Percentiles rank a stretch among this genome's conserved stretches.
phyloP scores from a whole-genome alignment of 1,140 invertebrate species.

The Heliconius congener region DNA sequence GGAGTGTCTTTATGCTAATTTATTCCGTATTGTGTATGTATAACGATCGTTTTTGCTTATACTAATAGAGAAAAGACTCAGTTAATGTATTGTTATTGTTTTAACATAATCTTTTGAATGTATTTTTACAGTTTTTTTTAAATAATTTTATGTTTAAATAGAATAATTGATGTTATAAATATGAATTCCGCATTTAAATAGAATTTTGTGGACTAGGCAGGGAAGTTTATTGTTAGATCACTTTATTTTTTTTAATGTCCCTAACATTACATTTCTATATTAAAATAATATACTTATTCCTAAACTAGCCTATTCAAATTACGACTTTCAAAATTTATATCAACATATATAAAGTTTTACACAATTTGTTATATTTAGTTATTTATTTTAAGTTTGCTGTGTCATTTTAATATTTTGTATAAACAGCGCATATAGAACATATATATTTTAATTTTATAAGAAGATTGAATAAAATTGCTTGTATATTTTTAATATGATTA shows the following conservation, averaged over 20 bases:
- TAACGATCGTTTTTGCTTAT: constrained; percentile 37
- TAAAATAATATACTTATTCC: no score
- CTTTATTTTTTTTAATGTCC: no score
- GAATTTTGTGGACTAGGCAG: no score
- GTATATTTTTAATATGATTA: no score
- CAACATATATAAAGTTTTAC: neutral
- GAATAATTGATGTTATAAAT: no score
- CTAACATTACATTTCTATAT: no score
- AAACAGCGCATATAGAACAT: neutral
- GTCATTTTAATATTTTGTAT: neutral
- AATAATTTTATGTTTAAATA: neutral
- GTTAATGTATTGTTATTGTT: constrained; percentile 23
- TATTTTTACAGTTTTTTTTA: neutral
- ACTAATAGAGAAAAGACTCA: constrained; percentile 14
- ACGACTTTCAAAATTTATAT: no score
- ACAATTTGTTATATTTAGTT: neutral
- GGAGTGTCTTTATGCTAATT: constrained; percentile 38
- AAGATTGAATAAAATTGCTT: neutral
- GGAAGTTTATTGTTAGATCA: no score
- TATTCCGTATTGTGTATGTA: constrained; percentile 36
- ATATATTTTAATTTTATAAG: neutral
- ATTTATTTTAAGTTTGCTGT: neutral
- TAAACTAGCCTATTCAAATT: no score
- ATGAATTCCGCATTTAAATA: no score
- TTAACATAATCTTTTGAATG: neutral